phyloP scores from a whole-genome alignment of 2,113 vertebrate species.

The Nymphicus hollandicus region DNA sequence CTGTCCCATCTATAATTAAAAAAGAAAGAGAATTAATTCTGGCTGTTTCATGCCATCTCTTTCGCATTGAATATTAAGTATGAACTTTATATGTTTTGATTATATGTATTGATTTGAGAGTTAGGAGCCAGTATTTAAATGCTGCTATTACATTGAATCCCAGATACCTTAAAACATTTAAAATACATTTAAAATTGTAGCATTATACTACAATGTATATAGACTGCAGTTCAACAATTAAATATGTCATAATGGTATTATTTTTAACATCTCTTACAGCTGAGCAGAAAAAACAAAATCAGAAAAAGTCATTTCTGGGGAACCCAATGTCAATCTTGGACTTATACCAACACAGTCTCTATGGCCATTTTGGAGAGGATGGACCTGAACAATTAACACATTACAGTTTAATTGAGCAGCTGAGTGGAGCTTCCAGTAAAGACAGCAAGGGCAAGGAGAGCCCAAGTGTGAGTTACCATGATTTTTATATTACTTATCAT shows the following conservation, averaged over 20 bases:
- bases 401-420: slow-evolving; percentile 65
- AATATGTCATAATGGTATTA: not conserved
- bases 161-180: not conserved
- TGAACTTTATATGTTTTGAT: not conserved
- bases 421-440: slow-evolving; percentile 64
- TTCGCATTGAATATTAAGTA: not conserved
- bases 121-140: not conserved
- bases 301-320: slow-evolving; percentile 48
- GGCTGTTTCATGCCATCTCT: not conserved
- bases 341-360: slow-evolving; percentile 68
- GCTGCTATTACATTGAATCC: not conserved
- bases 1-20: not conserved
- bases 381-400: slow-evolving; percentile 59
- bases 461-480: slow-evolving; percentile 54
- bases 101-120: not conserved
- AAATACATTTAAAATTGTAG: not conserved
- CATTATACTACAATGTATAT: not conserved
- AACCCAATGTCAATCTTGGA: slow-evolving; percentile 64
- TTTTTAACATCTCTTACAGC: slow-evolving; percentile 40
- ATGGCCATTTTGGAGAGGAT: slow-evolving; percentile 57
- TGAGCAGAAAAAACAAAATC: slow-evolving; percentile 55
- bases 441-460: slow-evolving; percentile 52
- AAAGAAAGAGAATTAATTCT: slow-evolving; percentile 5
- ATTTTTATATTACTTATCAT: not conserved
- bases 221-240: not conserved